Evolutionary conservation across 2,797 vertebrate species (phyloP).

Genomic region (Lithobates sylvaticus): DNA sequence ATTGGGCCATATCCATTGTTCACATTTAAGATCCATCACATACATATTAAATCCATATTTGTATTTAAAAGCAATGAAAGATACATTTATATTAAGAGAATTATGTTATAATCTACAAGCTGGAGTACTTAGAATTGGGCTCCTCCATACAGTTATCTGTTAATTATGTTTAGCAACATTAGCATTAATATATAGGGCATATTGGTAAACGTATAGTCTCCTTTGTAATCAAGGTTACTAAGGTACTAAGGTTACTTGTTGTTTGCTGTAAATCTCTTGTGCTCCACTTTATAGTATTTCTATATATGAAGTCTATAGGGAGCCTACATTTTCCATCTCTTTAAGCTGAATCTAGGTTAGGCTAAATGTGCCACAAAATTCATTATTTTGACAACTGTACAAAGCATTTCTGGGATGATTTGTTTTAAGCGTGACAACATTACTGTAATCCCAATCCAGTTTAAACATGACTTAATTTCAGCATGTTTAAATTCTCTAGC

Average conservation of each 20-base stretch:
- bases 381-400: constrained; percentile 36
- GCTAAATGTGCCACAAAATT: constrained; percentile 45
- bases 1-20: too few species aligned
- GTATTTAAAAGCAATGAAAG: too few species aligned
- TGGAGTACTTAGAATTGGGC: too few species aligned
- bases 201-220: neutral
- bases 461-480: neutral
- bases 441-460: neutral
- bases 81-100: too few species aligned
- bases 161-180: too few species aligned
- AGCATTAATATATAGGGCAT: too few species aligned
- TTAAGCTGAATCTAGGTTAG: constrained; percentile 41
- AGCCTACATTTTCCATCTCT: constrained; percentile 43
- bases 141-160: too few species aligned
- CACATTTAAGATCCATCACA: too few species aligned
- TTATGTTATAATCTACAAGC: too few species aligned
- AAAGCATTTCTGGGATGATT: constrained; percentile 37
- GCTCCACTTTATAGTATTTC: constrained; percentile 11
- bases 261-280: constrained; percentile 25
- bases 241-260: neutral
- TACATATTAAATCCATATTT: too few species aligned
- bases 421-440: constrained; percentile 16
- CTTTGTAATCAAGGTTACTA: constrained; percentile 10
- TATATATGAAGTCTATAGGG: constrained; percentile 41
- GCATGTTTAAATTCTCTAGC: neutral